Percentiles rank a stretch among this genome's conserved stretches.
These are phyloP conservation scores for Cirrhinus mrigala DNA, from an alignment of 2,797 vertebrate species.

Conservation along the genomic window DNA sequence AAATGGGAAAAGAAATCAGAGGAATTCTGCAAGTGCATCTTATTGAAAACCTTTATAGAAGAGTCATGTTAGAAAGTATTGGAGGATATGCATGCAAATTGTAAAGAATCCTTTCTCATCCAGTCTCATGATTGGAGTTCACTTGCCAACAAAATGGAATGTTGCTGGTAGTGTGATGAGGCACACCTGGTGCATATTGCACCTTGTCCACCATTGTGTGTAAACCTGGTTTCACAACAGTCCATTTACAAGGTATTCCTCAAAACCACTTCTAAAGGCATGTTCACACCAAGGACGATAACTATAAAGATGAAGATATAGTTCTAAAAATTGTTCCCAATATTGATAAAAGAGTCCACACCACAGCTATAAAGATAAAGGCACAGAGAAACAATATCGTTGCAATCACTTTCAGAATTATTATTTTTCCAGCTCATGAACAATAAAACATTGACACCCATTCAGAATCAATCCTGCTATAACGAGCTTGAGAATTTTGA, in stretches of 20 bases:
- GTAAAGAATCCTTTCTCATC: background rate
- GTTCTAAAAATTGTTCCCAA: too few relatives aligned
- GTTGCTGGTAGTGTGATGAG: background rate
- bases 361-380: too few relatives aligned
- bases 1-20: background rate
- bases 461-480: too few relatives aligned
- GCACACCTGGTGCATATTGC: background rate
- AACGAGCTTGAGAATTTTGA: too few relatives aligned
- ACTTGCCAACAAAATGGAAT: background rate
- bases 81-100: background rate
- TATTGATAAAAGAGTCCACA: too few relatives aligned
- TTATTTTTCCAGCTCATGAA: too few relatives aligned
- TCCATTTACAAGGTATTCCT: background rate
- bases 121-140: background rate
- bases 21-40: background rate
- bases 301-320: too few relatives aligned
- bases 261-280: conserved; percentile 7
- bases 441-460: too few relatives aligned
- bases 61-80: background rate
- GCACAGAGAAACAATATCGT: too few relatives aligned
- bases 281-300: too few relatives aligned
- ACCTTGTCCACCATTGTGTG: conserved; percentile 5
- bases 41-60: background rate
- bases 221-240: background rate
- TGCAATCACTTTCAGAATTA: too few relatives aligned